Base-by-base conservation (phyloP, 2,797 vertebrate genomes). In the Vespertilio murinus region DNA sequence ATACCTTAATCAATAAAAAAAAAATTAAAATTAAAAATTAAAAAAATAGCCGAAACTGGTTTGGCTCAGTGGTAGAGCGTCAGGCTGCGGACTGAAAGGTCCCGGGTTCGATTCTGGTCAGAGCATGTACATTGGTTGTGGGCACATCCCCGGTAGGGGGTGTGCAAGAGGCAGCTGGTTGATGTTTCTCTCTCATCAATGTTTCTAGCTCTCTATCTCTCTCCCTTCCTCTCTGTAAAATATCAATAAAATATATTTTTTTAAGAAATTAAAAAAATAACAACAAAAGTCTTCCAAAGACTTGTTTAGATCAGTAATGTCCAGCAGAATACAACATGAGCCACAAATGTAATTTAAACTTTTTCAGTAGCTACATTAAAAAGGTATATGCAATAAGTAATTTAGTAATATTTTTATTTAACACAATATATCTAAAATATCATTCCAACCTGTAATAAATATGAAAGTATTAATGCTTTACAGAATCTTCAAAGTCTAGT, bases 251-350 rank as follows among this genome's bases (percentile, higher is more conserved):
- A n/a, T n/a, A n/a, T n/a, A n/a, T n/a, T n/a, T n/a, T n/a, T n/a
- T n/a, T n/a, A n/a, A n/a, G n/a, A 28, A 59, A 59, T 25, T 11
- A 77, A 42, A 42, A 42, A 42, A 42, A 42, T 42, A 42, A 42
- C 77, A 83, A 93, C 35, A 70, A 81, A 90, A 93, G 20, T 47
- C 70, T 86, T 86, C n/a, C 12, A 56, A 83, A 90, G 16, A 77
- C 69, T 67, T 81, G 42, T 86, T 56, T 71, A 65, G 28, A 82
- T 35, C 40, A 70, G 52, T 75, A 52, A 69, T n/a, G 40, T 38
- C 35, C 42, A 75, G 80, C 3, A 77, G 52, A 93, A 87, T 64
- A 89, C 49, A 56, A 93, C 22, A 16, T n/a, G 38, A 91, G 16
- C 2, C 54, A 88, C 9, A 25, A 54, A 87, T 33, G 7, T 59